Evolutionary conservation across 2,113 vertebrate genomes (phyloP).

Genomic region (Cynopterus brachyotis): DNA sequence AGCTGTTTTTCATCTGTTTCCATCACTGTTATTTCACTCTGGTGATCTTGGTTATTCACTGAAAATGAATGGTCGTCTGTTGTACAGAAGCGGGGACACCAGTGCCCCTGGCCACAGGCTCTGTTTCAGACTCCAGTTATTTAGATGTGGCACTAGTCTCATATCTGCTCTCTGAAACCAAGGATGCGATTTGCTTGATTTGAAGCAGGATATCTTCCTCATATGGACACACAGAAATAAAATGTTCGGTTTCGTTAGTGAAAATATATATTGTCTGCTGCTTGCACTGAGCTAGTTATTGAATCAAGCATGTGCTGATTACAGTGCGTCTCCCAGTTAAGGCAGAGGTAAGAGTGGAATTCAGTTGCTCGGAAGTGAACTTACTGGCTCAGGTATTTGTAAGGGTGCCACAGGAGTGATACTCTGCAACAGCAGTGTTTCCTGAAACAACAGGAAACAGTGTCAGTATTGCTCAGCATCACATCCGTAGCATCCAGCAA

Average conservation of each 20-base stretch:
- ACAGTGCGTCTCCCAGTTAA: not conserved
- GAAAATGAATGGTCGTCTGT: not conserved
- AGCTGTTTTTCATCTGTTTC: not conserved
- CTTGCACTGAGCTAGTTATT: not conserved
- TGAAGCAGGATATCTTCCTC: not conserved
- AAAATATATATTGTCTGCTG: not conserved
- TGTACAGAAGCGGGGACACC: not conserved
- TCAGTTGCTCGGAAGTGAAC: not conserved
- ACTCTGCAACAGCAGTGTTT: not conserved
- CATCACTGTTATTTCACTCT: not conserved
- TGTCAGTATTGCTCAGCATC: not conserved
- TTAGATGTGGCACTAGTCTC: no score
- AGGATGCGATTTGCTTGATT: not conserved
- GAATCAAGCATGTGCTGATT: not conserved
- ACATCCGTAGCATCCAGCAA: not conserved
- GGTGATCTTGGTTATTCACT: not conserved
- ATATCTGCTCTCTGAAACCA: not conserved
- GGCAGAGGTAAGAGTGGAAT: not conserved
- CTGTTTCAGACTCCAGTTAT: not conserved
- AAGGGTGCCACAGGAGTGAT: not conserved
- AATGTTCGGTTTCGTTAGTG: not conserved
- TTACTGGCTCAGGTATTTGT: not conserved
- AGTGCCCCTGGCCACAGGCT: not conserved
- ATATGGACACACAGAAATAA: not conserved
- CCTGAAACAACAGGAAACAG: not conserved